phyloP scores from a whole-genome alignment of 2,113 vertebrate genomes.

The Andinoacara biseriatus region DNA sequence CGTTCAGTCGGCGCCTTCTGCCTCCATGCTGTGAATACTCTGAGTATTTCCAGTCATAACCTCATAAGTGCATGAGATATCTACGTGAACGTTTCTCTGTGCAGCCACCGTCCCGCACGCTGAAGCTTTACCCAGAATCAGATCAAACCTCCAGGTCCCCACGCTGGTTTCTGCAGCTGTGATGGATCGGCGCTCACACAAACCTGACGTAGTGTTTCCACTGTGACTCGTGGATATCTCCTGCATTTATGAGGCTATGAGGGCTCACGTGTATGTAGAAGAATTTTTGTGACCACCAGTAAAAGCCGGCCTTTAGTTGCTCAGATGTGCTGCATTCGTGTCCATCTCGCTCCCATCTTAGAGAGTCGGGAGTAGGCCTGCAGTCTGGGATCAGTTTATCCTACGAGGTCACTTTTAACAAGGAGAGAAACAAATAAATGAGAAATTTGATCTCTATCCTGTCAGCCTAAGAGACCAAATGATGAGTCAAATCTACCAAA shows the following conservation, averaged over 20 bases:
- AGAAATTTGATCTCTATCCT: neutral
- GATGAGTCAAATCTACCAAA: neutral
- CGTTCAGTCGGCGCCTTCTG: accelerated
- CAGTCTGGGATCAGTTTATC: neutral
- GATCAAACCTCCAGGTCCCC: no score
- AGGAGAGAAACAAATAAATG: neutral
- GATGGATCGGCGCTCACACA: no score
- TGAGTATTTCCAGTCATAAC: no score
- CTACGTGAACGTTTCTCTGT: neutral
- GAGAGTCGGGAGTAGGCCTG: no score
- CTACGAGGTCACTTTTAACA: neutral
- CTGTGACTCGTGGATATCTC: no score
- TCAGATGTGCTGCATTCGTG: neutral
- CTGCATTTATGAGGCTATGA: neutral
- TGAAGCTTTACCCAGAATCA: no score
- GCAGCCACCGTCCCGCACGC: no score
- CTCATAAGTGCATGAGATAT: neutral
- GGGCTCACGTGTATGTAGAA: accelerated
- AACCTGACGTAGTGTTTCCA: no score
- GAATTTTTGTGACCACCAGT: neutral
- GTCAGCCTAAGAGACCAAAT: neutral
- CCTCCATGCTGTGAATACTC: no score
- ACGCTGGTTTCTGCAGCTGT: no score
- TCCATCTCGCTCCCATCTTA: no score
- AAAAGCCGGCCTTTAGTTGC: neutral